Percentiles rank a stretch among this genome's conserved stretches.
Conservation (phyloP, 2,113 vertebrate genomes). For the Syrmaticus mikado region DNA sequence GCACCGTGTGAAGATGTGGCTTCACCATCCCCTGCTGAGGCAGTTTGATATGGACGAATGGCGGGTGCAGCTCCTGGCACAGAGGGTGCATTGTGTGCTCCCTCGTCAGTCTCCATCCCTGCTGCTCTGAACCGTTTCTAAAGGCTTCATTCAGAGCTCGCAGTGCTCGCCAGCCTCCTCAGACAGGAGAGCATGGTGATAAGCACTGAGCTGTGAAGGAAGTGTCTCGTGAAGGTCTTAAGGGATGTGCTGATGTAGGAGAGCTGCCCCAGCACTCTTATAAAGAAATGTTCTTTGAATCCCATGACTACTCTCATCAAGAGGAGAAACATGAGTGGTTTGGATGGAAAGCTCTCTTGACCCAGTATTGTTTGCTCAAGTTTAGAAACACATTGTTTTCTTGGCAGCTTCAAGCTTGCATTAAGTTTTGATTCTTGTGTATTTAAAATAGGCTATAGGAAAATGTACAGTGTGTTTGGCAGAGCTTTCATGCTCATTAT, state of each 20-base stretch:
- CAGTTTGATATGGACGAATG: background rate
- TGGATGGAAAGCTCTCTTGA: background rate
- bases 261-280: background rate
- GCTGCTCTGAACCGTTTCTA: background rate
- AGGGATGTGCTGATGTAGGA: background rate
- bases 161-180: accelerated
- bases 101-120: background rate
- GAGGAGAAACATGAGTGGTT: background rate
- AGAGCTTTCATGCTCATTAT: constrained; percentile 3
- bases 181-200: background rate
- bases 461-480: background rate
- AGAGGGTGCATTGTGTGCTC: background rate
- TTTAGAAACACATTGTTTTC: background rate
- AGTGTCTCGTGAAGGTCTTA: background rate
- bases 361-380: background rate
- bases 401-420: background rate
- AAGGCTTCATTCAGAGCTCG: background rate
- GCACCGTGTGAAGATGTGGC: background rate
- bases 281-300: background rate
- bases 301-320: background rate
- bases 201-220: background rate
- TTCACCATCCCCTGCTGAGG: background rate
- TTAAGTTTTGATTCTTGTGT: constrained; percentile 36
- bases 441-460: constrained; percentile 9
- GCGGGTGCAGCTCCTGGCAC: accelerated